A percentile compares a stretch with the other conserved stretches of the same genome.
Evolutionary conservation across 1,140 invertebrate species (phyloP).

Genomic region (Brachionus plicatilis): DNA sequence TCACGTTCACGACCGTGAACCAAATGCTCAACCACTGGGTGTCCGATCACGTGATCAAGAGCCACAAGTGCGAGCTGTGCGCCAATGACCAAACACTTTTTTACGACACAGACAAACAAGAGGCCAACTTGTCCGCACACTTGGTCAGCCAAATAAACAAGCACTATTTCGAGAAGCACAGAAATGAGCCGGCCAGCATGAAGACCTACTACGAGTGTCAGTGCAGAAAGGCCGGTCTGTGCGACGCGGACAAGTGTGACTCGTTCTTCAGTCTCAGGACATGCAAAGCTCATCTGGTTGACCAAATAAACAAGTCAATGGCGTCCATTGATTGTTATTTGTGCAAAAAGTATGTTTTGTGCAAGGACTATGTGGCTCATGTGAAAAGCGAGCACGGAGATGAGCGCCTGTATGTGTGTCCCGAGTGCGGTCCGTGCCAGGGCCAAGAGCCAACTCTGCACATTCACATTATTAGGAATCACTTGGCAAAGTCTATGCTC

Average conservation of each 20-base stretch:
- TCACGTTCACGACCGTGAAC: background rate
- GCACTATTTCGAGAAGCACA: slow-evolving; percentile 17
- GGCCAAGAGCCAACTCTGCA: background rate
- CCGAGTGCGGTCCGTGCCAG: background rate
- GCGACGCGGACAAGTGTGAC: background rate
- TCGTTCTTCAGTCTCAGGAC: background rate
- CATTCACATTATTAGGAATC: background rate
- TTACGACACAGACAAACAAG: background rate
- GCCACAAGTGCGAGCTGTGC: background rate
- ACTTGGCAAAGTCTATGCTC: background rate
- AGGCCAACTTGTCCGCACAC: background rate
- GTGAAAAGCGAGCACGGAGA: background rate
- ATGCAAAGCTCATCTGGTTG: background rate
- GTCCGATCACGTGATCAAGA: background rate
- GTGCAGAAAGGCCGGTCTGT: background rate
- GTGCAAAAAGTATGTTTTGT: background rate
- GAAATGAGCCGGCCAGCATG: background rate
- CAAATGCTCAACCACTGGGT: background rate
- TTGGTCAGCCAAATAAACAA: slow-evolving; percentile 8
- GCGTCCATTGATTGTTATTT: background rate
- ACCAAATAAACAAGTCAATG: slow-evolving; percentile 1
- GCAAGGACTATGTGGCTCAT: slow-evolving; percentile 2
- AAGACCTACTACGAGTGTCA: background rate
- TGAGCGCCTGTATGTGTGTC: background rate
- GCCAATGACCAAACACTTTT: background rate